Evolutionary conservation across 2,797 vertebrate genomes (phyloP).

Genomic region (Knipowitschia caucasica): DNA sequence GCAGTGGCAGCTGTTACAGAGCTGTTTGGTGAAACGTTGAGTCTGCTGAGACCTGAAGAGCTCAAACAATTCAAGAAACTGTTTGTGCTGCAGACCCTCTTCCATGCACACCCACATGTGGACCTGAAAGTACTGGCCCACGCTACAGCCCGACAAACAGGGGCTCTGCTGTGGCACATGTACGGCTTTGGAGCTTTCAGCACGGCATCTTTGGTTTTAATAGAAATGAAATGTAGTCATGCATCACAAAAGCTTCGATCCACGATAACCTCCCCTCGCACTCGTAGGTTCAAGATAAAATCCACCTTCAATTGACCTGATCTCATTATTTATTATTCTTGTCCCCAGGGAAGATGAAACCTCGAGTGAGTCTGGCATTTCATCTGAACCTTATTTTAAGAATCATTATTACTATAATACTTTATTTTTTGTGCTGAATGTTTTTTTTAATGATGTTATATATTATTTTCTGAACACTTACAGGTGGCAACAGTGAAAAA

Average conservation of each 20-base stretch:
- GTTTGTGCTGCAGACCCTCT: not conserved
- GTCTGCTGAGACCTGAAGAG: not conserved
- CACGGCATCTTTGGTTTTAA: not conserved
- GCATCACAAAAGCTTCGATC: constrained; percentile 8
- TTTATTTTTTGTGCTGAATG: no score
- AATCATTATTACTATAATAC: not conserved
- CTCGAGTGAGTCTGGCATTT: not conserved
- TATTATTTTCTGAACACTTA: not conserved
- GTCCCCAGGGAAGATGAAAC: not conserved
- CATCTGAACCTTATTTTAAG: not conserved
- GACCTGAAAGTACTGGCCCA: accelerated
- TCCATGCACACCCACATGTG: accelerated
- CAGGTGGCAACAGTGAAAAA: not conserved
- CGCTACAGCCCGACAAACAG: not conserved
- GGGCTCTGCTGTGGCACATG: not conserved
- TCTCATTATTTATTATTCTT: not conserved
- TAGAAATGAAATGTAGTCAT: not conserved
- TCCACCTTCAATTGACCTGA: not conserved
- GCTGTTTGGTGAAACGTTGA: constrained; percentile 19
- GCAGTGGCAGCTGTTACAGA: not conserved
- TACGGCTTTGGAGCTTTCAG: not conserved
- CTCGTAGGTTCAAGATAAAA: constrained; percentile 7
- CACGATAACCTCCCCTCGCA: not conserved
- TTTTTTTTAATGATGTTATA: not conserved
- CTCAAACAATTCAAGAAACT: accelerated